Evolutionary conservation across 1,140 invertebrate species (phyloP).

Genomic region (Psilanteris sp.): DNA sequence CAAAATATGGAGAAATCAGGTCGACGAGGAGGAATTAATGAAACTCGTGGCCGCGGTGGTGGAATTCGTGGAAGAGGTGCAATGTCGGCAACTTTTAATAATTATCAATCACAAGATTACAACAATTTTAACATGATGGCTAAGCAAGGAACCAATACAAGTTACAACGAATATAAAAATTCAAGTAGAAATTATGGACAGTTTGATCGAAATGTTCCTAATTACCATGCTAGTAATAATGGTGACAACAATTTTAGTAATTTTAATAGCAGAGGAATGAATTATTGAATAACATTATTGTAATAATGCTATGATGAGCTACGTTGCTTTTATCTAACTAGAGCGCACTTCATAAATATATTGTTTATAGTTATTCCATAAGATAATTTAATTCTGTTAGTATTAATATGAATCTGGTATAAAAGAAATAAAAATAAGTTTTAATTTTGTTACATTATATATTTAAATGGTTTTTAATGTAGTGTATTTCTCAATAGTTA

Average conservation of each 20-base stretch:
- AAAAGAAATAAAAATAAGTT: too few species aligned
- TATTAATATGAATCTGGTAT: too few species aligned
- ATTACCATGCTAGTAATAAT: constrained; percentile 6
- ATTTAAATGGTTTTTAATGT: too few species aligned
- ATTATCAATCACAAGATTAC: constrained; percentile 69
- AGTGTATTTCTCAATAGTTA: too few species aligned
- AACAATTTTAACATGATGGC: constrained; percentile 62
- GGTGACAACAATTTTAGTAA: constrained; percentile 17
- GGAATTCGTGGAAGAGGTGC: constrained; percentile 65
- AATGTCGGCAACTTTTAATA: constrained; percentile 57
- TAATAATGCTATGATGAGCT: too few species aligned
- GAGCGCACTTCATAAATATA: too few species aligned
- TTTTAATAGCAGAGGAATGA: constrained; percentile 30
- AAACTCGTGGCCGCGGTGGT: constrained; percentile 66
- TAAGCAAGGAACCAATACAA: constrained; percentile 54
- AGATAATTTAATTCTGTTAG: too few species aligned
- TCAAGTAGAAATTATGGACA: constrained; percentile 65
- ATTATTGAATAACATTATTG: constrained; percentile 20
- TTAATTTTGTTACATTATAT: too few species aligned
- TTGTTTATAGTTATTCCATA: too few species aligned
- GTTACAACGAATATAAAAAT: constrained; percentile 58
- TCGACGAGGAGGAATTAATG: constrained; percentile 55
- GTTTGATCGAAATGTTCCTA: constrained; percentile 8
- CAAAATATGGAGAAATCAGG: constrained; percentile 63
- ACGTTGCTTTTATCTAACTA: too few species aligned